Conservation (phyloP, 2,888 invertebrate genomes). For the Rhodophaea formosa region DNA sequence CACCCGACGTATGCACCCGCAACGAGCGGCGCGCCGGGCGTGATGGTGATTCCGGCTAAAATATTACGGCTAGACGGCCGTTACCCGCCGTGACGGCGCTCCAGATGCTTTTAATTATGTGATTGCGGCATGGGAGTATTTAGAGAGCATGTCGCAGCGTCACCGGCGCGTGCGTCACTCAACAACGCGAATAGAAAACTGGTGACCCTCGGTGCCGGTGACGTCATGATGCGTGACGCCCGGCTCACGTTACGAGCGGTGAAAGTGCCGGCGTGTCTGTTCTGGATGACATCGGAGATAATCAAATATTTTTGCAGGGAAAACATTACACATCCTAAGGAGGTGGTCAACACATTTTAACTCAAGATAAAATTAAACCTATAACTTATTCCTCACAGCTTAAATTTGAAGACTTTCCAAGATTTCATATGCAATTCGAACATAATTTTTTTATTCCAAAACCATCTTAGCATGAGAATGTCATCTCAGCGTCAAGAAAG, state of each 20-base stretch:
- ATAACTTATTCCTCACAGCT: no score
- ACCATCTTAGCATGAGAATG: no score
- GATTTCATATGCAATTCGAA: no score
- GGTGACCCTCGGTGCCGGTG: conserved; percentile 65
- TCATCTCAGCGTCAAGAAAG: not conserved
- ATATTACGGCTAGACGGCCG: conserved; percentile 57
- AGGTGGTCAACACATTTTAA: no score
- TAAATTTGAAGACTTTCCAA: no score
- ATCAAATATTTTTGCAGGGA: not conserved
- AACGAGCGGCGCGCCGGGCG: not conserved
- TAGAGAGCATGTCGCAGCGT: conserved; percentile 58
- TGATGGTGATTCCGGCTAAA: conserved; percentile 45
- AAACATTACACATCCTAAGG: no score
- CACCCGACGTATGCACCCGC: not conserved
- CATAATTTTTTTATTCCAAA: no score
- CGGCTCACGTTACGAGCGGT: conserved; percentile 51
- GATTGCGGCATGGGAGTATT: conserved; percentile 40
- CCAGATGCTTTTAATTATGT: conserved; percentile 63
- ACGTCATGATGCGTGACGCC: conserved; percentile 60
- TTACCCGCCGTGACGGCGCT: conserved; percentile 48
- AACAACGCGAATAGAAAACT: conserved; percentile 71
- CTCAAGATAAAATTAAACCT: no score
- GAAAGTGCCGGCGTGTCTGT: conserved; percentile 34
- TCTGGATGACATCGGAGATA: conserved; percentile 5
- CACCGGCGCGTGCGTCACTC: conserved; percentile 72